Evolutionary conservation across 2,797 vertebrate genomes (phyloP).

Genomic region (Glossophaga mutica): DNA sequence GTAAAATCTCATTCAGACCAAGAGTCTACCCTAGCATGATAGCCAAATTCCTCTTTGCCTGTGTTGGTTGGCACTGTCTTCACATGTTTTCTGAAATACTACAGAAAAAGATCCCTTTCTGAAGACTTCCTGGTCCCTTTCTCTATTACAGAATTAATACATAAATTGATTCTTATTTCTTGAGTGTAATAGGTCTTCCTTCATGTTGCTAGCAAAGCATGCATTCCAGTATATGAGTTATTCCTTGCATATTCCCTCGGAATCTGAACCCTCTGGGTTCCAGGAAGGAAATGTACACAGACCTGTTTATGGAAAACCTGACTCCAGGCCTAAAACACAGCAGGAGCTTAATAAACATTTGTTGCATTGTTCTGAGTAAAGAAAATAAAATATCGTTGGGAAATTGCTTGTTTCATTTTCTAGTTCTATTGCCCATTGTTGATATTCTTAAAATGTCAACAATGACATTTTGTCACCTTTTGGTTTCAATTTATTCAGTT

Average conservation of each 20-base stretch:
- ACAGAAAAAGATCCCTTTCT: not conserved
- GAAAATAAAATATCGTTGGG: not conserved
- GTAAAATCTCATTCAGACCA: not conserved
- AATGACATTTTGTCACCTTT: not conserved
- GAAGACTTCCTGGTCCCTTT: not conserved
- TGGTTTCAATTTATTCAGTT: not conserved
- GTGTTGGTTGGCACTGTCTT: not conserved
- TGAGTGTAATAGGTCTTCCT: not conserved
- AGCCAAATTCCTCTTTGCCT: not conserved
- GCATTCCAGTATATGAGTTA: not conserved
- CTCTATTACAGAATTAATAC: not conserved
- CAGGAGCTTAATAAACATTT: not conserved
- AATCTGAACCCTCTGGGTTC: not conserved
- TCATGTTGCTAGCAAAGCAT: not conserved
- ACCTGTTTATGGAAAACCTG: not conserved
- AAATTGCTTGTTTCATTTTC: not conserved
- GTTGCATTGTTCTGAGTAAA: not conserved
- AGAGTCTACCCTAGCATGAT: not conserved
- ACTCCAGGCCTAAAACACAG: not conserved
- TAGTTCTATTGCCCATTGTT: not conserved
- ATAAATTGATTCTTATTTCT: not conserved
- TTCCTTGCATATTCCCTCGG: not conserved
- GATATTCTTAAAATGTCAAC: not conserved
- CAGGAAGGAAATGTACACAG: not conserved
- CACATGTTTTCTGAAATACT: not conserved